Evolutionary conservation across 1,140 invertebrate species (phyloP), one percentile per base, ranked within the genome.

Genomic region (Zaprionus nigranus): DNA sequence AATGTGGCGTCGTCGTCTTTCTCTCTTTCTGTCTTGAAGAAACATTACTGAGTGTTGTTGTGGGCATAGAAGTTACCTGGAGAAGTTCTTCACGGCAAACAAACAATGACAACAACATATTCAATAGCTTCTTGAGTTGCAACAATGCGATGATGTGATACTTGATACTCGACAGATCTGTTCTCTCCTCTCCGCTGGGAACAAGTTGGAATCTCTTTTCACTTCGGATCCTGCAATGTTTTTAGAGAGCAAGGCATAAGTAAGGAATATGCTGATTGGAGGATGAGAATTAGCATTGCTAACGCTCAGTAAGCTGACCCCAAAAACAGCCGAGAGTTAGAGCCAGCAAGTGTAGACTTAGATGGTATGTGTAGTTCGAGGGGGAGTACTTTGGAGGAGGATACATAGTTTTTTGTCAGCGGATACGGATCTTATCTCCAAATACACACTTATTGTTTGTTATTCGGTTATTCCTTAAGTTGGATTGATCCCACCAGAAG

Each of bases 21-120:
- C 30, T 11, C 30, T 11, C 30, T 11, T 11, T 34, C 30, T 88
- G 84, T 88, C 68, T 70, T 88, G 84, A 84, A 88, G 84, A 88
- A 90, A 88, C 78, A 88, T 88, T 70, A 90, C 82, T 84, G 84
- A 75, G 62, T 68, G 81, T 70, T 67, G 81, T 70, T 63, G 68
- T 78, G 82, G 85, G 78, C 84, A 81, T 84, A 88, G 84, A 78
- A 90, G 84, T 88, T 88, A 88, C 84, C 84, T 88, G 84, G 67
- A 81, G 78, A 59, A 51, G 59, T 43, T 79, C 67, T 75, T 88
- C 73, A 34, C 20, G 34, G 22, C 30, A 66, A 53, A 17, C 38
- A 49, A 30, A 28, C 34, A 38, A 12, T 28, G 5, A 54, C 12
- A 54, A 30, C 26, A 58, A 58, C 56, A 38, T 56, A 3, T 56